Percentiles rank a stretch among this genome's conserved stretches.
Conservation (phyloP, 2,888 invertebrate species). For the Magallana nippona region DNA sequence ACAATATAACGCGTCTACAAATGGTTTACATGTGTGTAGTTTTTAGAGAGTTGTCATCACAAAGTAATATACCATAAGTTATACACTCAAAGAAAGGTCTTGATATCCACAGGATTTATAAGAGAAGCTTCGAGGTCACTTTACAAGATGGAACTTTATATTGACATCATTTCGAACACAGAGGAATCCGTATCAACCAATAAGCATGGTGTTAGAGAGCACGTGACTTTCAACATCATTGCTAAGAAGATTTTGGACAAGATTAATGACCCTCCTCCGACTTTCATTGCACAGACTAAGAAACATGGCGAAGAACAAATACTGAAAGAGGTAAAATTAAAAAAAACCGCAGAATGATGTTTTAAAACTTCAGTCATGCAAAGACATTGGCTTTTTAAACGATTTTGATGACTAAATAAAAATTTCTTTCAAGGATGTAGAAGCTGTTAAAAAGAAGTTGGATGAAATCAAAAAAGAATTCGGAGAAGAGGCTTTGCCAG, state of each 20-base stretch:
- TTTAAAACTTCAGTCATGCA: too few species aligned
- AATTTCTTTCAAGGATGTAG: slow-evolving; percentile 63
- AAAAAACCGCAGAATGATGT: too few species aligned
- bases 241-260: slow-evolving; percentile 60
- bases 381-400: too few species aligned
- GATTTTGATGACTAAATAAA: too few species aligned
- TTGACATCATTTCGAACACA: slow-evolving; percentile 58
- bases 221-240: slow-evolving; percentile 64
- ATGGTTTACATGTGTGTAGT: too few species aligned
- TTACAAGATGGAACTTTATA: slow-evolving; percentile 62
- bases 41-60: too few species aligned
- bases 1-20: too few species aligned
- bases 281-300: slow-evolving; percentile 72
- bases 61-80: too few species aligned
- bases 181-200: slow-evolving; percentile 57
- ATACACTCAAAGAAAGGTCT: not conserved
- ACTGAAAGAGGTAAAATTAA: slow-evolving; percentile 61
- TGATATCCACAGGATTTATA: slow-evolving; percentile 58
- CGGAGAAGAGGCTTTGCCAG: slow-evolving; percentile 70
- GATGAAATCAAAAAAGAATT: slow-evolving; percentile 65
- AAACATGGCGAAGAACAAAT: slow-evolving; percentile 72
- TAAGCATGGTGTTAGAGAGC: slow-evolving; percentile 59
- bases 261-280: slow-evolving; percentile 62
- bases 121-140: slow-evolving; percentile 61
- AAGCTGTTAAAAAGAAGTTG: slow-evolving; percentile 63